phyloP scores from a whole-genome alignment of 2,888 invertebrate species.

The Agapostemon virescens region DNA sequence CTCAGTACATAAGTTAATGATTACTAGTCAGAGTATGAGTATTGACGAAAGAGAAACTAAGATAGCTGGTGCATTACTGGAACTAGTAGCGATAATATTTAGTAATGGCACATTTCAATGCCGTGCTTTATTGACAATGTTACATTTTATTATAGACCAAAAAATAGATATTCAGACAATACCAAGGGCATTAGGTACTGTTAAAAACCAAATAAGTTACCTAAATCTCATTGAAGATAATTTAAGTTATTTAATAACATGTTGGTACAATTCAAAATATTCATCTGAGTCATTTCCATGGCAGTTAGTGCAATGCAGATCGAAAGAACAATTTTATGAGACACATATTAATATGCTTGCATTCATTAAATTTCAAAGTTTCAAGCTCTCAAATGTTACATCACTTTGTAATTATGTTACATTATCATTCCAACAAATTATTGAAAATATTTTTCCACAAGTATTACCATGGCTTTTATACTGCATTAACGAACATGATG shows the following conservation, averaged over 20 bases:
- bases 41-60: slow-evolving; percentile 83
- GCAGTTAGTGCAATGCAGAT: slow-evolving; percentile 78
- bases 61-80: slow-evolving; percentile 83
- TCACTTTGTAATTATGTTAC: slow-evolving; percentile 72
- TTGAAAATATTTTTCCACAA: slow-evolving; percentile 72
- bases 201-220: slow-evolving; percentile 74
- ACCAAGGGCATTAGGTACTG: slow-evolving; percentile 80
- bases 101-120: slow-evolving; percentile 81
- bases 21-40: slow-evolving; percentile 77
- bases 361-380: slow-evolving; percentile 78
- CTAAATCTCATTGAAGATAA: slow-evolving; percentile 78
- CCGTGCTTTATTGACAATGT: slow-evolving; percentile 82
- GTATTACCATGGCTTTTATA: slow-evolving; percentile 68
- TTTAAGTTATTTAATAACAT: slow-evolving; percentile 81
- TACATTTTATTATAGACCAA: slow-evolving; percentile 82
- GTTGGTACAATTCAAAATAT: slow-evolving; percentile 81
- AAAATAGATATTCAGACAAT: slow-evolving; percentile 79
- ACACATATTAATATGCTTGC: slow-evolving; percentile 79
- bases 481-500: slow-evolving; percentile 55
- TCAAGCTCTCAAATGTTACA: slow-evolving; percentile 70
- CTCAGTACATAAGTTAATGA: slow-evolving; percentile 75
- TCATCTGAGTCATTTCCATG: slow-evolving; percentile 81
- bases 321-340: slow-evolving; percentile 79
- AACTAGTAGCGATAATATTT: slow-evolving; percentile 82
- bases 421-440: slow-evolving; percentile 67